Evolutionary conservation across 1,140 invertebrate species (phyloP).

Genomic region (Drosophila prosaltans): DNA sequence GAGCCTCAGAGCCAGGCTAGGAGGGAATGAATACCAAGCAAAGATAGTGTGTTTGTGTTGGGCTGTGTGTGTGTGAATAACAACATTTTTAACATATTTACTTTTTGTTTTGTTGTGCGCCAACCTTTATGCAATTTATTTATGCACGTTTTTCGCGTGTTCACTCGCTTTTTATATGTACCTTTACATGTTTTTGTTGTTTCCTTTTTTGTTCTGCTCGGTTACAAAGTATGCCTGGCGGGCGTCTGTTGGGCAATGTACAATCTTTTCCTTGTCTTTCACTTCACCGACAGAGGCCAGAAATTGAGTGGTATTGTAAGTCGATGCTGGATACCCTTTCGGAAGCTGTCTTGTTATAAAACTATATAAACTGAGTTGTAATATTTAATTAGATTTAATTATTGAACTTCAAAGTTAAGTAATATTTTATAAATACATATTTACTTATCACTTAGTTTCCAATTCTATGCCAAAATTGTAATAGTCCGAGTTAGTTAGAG

Average conservation of each 20-base stretch:
- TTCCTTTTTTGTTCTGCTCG: constrained; percentile 31
- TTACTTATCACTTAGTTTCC: background rate
- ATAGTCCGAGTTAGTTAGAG: background rate
- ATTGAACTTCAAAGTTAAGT: no score
- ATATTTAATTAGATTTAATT: no score
- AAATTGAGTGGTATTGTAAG: background rate
- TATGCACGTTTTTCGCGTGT: constrained; percentile 47
- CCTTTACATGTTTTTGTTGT: constrained; percentile 9
- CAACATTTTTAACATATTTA: constrained; percentile 80
- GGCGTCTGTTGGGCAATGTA: constrained; percentile 70
- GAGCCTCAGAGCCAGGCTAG: background rate
- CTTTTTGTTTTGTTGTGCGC: constrained; percentile 63
- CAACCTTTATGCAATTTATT: constrained; percentile 77
- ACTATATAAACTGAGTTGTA: no score
- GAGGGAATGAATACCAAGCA: background rate
- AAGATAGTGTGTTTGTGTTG: constrained; percentile 16
- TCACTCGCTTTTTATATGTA: background rate
- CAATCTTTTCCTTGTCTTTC: constrained; percentile 79
- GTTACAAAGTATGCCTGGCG: constrained; percentile 73
- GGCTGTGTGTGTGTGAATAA: constrained; percentile 70
- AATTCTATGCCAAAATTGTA: background rate
- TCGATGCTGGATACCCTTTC: background rate
- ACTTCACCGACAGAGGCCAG: constrained; percentile 35
- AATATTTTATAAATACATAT: no score
- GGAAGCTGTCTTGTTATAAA: no score